These are phyloP conservation scores for Monochamus saltuarius DNA, from an alignment of 1,140 invertebrate genomes.

Conservation along the genomic window DNA sequence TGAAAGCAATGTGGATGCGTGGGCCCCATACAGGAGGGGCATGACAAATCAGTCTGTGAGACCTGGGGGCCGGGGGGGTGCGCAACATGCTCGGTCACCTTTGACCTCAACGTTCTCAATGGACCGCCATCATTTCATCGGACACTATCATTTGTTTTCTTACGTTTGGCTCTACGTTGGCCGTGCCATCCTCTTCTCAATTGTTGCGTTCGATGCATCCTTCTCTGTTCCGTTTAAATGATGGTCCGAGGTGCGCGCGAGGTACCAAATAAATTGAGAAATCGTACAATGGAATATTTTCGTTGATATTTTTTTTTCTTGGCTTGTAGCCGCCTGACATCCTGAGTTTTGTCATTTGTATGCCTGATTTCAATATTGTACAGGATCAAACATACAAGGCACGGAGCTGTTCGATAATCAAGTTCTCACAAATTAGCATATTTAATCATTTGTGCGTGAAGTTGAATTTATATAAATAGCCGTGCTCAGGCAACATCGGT, in stretches of 20 bases:
- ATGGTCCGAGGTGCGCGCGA: neutral
- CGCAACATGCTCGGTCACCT: conserved; percentile 43
- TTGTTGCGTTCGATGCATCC: conserved; percentile 5
- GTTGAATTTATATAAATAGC: no score
- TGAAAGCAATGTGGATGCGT: conserved; percentile 31
- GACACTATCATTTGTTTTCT: conserved; percentile 42
- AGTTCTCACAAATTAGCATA: no score
- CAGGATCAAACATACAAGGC: conserved; percentile 15
- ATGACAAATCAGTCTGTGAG: conserved; percentile 42
- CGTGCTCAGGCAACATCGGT: no score
- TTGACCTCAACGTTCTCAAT: conserved; percentile 42
- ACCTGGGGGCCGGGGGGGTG: conserved; percentile 24
- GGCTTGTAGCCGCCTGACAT: neutral
- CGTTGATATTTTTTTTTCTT: conserved; percentile 15
- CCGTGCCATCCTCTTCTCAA: neutral
- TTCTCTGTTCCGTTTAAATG: neutral
- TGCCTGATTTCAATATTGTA: conserved; percentile 12
- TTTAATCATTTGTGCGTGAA: no score
- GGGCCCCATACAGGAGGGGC: conserved; percentile 38
- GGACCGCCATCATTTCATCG: conserved; percentile 44
- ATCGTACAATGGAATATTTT: conserved; percentile 2
- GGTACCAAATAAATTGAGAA: neutral
- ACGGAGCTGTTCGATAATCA: no score
- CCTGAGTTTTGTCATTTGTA: conserved; percentile 11
- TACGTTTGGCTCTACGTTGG: conserved; percentile 5